Evolutionary conservation across 1,140 invertebrate species (phyloP).

Genomic region (Hycleus cichorii): DNA sequence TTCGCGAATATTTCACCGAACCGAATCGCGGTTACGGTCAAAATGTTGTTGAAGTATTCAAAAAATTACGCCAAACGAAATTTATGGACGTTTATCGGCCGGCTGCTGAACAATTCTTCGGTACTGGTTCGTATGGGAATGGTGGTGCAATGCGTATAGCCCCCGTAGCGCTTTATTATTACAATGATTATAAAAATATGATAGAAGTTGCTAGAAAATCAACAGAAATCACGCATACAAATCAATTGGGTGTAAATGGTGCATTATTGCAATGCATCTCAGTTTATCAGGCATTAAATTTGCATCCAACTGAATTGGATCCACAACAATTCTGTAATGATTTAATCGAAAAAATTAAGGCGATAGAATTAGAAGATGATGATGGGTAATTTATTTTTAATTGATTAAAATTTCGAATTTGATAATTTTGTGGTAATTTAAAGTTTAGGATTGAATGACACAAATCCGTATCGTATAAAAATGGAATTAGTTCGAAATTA

Average conservation of each 20-base stretch:
- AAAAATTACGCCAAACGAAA: conserved; percentile 49
- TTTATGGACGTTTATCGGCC: conserved; percentile 56
- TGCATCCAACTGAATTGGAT: conserved; percentile 45
- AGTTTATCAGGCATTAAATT: conserved; percentile 47
- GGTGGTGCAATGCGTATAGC: conserved; percentile 70
- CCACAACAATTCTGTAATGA: conserved; percentile 46
- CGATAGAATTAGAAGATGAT: conserved; percentile 46
- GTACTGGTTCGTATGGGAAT: conserved; percentile 69
- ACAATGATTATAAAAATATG: conserved; percentile 46
- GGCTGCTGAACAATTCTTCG: conserved; percentile 62
- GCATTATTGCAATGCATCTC: conserved; percentile 57
- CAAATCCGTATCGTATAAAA: conserved; percentile 45
- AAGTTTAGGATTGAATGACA: conserved; percentile 14
- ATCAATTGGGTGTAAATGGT: conserved; percentile 58
- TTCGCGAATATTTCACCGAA: conserved; percentile 56
- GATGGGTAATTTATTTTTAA: conserved; percentile 10
- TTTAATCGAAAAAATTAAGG: conserved; percentile 53
- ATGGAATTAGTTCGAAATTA: conserved; percentile 46
- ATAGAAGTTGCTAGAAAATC: conserved; percentile 46
- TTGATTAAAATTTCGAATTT: neutral
- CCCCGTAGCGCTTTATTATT: conserved; percentile 60
- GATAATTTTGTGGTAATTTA: neutral
- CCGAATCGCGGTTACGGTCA: conserved; percentile 61
- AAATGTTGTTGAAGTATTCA: conserved; percentile 56
- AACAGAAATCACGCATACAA: conserved; percentile 61